Base-by-base conservation (phyloP, 2,797 vertebrate species). In the Sciaenops ocellatus region DNA sequence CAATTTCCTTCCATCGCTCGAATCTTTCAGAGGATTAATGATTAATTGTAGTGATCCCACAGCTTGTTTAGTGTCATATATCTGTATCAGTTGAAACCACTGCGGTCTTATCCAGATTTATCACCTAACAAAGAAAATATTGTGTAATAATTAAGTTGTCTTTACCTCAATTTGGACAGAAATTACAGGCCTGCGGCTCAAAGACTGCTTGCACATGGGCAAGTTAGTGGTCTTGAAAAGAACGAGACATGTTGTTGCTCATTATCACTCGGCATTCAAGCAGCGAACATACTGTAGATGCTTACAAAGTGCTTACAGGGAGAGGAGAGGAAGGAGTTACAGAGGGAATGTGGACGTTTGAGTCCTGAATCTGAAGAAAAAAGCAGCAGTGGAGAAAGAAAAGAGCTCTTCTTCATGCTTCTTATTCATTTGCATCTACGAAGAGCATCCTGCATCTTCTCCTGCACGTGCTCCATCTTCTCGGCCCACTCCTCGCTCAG, bases 391-490 rank as follows among this genome's bases (percentile, higher is more conserved):
- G 42, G 28, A 51, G 22, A 6, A 22, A 24, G 5, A 30, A 26
- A 26, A 0, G 8, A 15, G 15, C 4, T 41, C 42, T 50, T 65
- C 69, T 54, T 79, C 38, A 3, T 1, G 59, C 47, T 5, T 18
- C 13, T 16, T 68, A 68, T 67, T 95, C 75, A 95, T n/a, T 92
- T 89, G 94, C 95, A 96, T 61, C 4, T 90, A 24, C 66, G 1
- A 1, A 96, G 93, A 3, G 92, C 94, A 75, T 95, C 92, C 88
- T 96, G 87, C 95, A 96, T 96, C 88, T 89, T 93, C 75, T 87
- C 88, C 76, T 96, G 93, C 68, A 96, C 95, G 0, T 91, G 52
- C 87, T 94, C 89, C 96, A 96, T 96, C 78, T 94, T 96, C 84
- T 94, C 87, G 0, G 87, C 81, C 96, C 96, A 96, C 82, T 96